Conservation (phyloP, 1,140 invertebrate genomes). For the Leucophenga varia region DNA sequence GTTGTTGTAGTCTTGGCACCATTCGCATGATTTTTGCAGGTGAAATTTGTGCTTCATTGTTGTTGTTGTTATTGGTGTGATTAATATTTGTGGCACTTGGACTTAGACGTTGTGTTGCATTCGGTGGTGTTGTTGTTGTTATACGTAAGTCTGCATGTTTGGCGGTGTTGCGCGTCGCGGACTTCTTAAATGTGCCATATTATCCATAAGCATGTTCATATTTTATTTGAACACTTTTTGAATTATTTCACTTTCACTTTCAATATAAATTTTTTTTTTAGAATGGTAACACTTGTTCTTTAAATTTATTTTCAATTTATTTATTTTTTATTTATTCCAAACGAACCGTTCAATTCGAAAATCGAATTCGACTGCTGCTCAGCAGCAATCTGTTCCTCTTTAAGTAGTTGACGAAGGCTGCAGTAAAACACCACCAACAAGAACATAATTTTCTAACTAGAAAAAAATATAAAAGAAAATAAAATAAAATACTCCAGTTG, state of each 20-base stretch:
- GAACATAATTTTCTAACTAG: too few relatives aligned
- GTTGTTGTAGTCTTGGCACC: conserved; percentile 25
- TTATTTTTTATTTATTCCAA: background rate
- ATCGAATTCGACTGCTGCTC: conserved; percentile 47
- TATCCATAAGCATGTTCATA: conserved; percentile 56
- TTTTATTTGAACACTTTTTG: conserved; percentile 6
- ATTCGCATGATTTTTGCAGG: conserved; percentile 12
- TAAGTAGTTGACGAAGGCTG: conserved; percentile 55
- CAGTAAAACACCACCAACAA: background rate
- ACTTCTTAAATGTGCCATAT: conserved; percentile 33
- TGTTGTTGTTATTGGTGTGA: conserved; percentile 33
- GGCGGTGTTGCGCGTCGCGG: conserved; percentile 28
- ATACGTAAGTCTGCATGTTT: conserved; percentile 36
- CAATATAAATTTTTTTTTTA: background rate
- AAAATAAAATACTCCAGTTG: conserved; percentile 50
- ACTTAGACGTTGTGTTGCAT: background rate
- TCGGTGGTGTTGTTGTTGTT: conserved; percentile 23
- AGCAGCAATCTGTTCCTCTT: conserved; percentile 54
- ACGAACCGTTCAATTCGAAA: conserved; percentile 34
- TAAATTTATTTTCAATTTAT: background rate
- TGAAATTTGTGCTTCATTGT: conserved; percentile 24
- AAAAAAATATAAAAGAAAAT: too few relatives aligned
- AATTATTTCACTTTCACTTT: conserved; percentile 12
- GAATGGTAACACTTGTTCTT: too few relatives aligned
- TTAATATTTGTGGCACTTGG: background rate